A percentile compares a stretch with the other conserved stretches of the same genome.
phyloP scores from a whole-genome alignment of 2,888 invertebrate species.

The Rhopalosiphum nymphaeae region DNA sequence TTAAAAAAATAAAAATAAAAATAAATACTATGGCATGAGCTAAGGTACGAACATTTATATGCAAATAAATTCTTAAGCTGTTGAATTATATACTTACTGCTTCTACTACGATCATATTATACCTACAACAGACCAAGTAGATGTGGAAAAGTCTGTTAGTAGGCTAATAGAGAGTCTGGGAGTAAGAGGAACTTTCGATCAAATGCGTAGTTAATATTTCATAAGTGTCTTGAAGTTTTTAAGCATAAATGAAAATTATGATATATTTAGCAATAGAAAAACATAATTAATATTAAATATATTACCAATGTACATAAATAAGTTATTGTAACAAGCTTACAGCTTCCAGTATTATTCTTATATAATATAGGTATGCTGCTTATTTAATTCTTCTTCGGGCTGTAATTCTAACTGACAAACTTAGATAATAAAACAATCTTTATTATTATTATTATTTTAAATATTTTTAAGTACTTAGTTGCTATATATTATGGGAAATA shows the following conservation, averaged over 20 bases:
- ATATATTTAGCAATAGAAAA: neutral
- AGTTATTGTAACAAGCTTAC: neutral
- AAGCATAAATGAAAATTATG: neutral
- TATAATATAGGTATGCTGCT: no score
- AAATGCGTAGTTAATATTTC: neutral
- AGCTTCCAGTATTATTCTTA: neutral
- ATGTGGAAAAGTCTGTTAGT: neutral
- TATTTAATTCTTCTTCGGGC: neutral
- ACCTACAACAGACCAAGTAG: neutral
- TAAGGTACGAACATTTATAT: no score
- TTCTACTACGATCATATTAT: no score
- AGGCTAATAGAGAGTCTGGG: neutral
- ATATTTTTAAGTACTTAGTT: no score
- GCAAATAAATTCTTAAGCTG: no score
- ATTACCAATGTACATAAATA: neutral
- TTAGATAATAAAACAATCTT: neutral
- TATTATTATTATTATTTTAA: neutral
- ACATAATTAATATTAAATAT: neutral
- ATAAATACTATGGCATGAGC: no score
- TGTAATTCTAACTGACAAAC: neutral
- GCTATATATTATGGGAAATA: no score
- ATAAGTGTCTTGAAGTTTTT: neutral
- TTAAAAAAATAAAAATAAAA: no score
- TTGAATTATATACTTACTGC: no score
- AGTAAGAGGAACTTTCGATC: neutral